A percentile compares a stretch with the other conserved stretches of the same genome.
Evolutionary conservation across 1,140 invertebrate species (phyloP).

Genomic region (Sarcophaga peregrina): DNA sequence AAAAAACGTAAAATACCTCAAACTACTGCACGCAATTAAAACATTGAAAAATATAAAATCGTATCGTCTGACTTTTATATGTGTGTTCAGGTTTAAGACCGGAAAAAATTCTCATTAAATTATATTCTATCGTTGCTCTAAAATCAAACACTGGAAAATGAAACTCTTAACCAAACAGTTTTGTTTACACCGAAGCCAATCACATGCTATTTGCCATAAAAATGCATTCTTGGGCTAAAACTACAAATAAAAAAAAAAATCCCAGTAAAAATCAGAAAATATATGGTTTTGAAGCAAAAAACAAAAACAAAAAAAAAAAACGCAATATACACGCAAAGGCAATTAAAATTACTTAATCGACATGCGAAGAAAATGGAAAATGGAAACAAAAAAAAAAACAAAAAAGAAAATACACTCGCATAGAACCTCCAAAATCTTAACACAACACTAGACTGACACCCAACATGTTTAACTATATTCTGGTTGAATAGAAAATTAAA

Average conservation of each 20-base stretch:
- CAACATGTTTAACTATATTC: constrained; percentile 2
- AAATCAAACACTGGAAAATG: constrained; percentile 5
- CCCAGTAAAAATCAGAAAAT: too few species aligned
- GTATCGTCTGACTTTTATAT: neutral
- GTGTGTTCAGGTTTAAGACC: neutral
- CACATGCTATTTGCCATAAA: constrained; percentile 26
- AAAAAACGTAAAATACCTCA: neutral
- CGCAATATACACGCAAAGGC: constrained; percentile 43
- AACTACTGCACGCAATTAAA: constrained; percentile 1
- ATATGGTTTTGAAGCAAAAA: neutral
- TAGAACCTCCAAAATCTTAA: neutral
- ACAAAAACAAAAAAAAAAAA: constrained; percentile 11
- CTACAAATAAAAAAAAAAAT: constrained; percentile 11
- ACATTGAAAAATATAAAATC: neutral
- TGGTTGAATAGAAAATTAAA: neutral
- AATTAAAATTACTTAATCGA: constrained; percentile 45
- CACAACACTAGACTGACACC: constrained; percentile 26
- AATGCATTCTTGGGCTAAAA: constrained; percentile 13
- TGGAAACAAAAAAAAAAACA: neutral
- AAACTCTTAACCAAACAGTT: neutral
- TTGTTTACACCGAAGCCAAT: constrained; percentile 5
- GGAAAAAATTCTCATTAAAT: constrained; percentile 30
- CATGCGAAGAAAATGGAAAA: constrained; percentile 33
- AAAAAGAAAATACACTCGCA: neutral
- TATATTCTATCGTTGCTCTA: constrained; percentile 23